phyloP scores from a whole-genome alignment of 2,888 invertebrate genomes.

The Auanema freiburgensis region DNA sequence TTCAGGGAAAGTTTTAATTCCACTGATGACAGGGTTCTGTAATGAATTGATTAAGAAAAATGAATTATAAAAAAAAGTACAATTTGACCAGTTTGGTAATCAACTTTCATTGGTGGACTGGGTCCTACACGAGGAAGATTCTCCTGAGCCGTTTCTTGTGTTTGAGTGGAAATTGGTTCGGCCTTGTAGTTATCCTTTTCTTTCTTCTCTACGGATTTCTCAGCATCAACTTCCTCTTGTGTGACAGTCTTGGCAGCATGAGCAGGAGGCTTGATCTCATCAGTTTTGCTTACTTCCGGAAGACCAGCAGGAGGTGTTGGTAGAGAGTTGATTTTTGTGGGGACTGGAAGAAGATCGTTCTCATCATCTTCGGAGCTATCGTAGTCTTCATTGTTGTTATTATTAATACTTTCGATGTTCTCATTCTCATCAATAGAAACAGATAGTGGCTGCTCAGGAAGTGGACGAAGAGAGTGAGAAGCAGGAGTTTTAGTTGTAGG shows the following conservation, averaged over 20 bases:
- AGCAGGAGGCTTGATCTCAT: constrained; percentile 24
- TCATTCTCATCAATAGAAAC: neutral
- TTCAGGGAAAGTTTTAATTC: constrained; percentile 19
- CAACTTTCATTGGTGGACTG: constrained; percentile 50
- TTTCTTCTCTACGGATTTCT: constrained; percentile 9
- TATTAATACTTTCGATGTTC: neutral
- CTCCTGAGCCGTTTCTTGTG: constrained; percentile 3
- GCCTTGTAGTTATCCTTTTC: constrained; percentile 33
- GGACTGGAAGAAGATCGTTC: neutral
- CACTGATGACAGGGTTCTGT: neutral
- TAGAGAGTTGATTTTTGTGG: constrained; percentile 3
- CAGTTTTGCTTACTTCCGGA: constrained; percentile 8
- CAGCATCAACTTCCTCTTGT: constrained; percentile 17
- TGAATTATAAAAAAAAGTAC: too few relatives aligned
- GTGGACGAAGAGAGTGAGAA: constrained; percentile 1
- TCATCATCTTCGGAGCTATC: neutral
- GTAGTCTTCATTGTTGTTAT: neutral
- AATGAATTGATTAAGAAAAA: neutral
- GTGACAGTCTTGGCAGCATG: constrained; percentile 35
- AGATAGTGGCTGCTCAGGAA: constrained; percentile 7
- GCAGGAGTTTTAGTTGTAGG: constrained; percentile 12
- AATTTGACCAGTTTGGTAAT: constrained; percentile 47
- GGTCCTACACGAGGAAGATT: constrained; percentile 49
- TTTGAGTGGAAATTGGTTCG: constrained; percentile 22
- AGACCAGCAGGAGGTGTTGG: constrained; percentile 15